Conservation (phyloP, 2,797 vertebrate genomes). For the Pogonophryne albipinna region DNA sequence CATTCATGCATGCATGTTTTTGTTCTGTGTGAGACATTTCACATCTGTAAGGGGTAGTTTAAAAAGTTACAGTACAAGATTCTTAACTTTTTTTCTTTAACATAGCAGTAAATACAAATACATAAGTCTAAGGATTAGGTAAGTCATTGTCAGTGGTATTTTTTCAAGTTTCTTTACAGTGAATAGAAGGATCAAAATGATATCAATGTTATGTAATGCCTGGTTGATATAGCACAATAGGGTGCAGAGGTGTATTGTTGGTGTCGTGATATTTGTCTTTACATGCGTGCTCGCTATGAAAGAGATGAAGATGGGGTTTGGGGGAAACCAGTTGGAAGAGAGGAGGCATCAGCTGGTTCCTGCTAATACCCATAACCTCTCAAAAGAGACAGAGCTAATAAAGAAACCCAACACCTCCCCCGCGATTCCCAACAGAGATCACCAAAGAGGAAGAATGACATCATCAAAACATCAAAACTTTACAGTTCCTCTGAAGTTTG, state of each 20-base stretch:
- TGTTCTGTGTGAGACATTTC: background rate
- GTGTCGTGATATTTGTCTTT: constrained; percentile 6
- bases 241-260: background rate
- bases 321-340: constrained; percentile 32
- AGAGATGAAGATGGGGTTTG: constrained; percentile 1
- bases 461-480: constrained; percentile 75
- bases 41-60: background rate
- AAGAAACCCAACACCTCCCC: constrained; percentile 42
- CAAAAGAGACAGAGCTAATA: constrained; percentile 52
- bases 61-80: background rate
- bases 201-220: background rate
- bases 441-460: constrained; percentile 64
- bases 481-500: constrained; percentile 69
- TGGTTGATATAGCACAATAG: background rate
- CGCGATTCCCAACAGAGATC: constrained; percentile 53
- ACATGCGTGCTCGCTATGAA: background rate
- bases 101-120: no score
- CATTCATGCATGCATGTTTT: background rate
- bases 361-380: constrained; percentile 72
- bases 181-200: background rate
- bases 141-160: background rate
- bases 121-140: no score
- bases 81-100: no score
- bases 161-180: background rate
- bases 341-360: constrained; percentile 71